These are phyloP conservation scores for Drosophila histrio DNA, from an alignment of 2,888 invertebrate species.

Conservation along the genomic window DNA sequence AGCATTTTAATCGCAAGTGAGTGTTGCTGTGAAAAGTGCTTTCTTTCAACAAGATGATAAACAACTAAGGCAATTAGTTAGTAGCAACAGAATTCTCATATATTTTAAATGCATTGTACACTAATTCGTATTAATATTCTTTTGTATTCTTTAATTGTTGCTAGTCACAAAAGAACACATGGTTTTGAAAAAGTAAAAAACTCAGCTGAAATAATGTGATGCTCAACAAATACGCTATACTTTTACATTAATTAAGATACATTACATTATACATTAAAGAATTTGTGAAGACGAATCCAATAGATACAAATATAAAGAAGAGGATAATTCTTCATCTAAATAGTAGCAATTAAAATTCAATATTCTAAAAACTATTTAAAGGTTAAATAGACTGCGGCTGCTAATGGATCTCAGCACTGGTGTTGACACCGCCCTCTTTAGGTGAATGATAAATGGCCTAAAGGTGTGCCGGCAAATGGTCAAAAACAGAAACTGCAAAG, in stretches of 20 bases:
- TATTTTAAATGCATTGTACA: neutral
- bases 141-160: neutral
- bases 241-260: too few relatives aligned
- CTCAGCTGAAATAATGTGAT: neutral
- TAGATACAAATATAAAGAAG: too few relatives aligned
- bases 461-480: slow-evolving; percentile 58
- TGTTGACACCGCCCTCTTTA: slow-evolving; percentile 50
- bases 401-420: slow-evolving; percentile 44
- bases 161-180: too few relatives aligned
- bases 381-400: neutral
- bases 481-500: slow-evolving; percentile 14
- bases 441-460: slow-evolving; percentile 62
- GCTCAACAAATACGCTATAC: neutral
- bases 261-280: too few relatives aligned
- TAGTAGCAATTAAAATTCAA: slow-evolving; percentile 40
- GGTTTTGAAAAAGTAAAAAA: too few relatives aligned
- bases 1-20: neutral
- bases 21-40: neutral
- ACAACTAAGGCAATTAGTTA: neutral
- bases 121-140: neutral
- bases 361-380: slow-evolving; percentile 8
- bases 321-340: neutral
- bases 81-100: too few relatives aligned
- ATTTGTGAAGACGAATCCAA: too few relatives aligned
- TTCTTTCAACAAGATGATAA: neutral